These are phyloP conservation scores for Scleropages formosus DNA, from an alignment of 2,797 vertebrate genomes.

Conservation along the genomic window DNA sequence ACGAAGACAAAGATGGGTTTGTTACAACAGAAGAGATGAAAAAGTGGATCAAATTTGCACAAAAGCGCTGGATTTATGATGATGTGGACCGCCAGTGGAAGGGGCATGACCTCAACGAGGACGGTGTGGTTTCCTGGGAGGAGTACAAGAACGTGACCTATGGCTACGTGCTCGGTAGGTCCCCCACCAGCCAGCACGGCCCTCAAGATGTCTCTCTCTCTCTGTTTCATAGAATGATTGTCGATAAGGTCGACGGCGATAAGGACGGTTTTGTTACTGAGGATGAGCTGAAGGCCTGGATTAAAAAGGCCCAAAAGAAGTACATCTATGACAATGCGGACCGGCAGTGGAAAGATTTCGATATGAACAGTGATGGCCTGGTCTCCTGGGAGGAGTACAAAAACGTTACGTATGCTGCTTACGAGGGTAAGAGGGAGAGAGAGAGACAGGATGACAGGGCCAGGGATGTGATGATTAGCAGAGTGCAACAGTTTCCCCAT, in stretches of 20 bases:
- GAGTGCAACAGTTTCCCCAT: neutral
- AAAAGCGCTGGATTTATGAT: conserved; percentile 97
- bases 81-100: conserved; percentile 79
- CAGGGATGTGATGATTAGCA: neutral
- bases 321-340: conserved; percentile 72
- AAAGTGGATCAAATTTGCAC: conserved; percentile 93
- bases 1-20: conserved; percentile 79
- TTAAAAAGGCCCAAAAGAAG: conserved; percentile 75
- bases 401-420: conserved; percentile 78
- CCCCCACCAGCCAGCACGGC: conserved; percentile 70
- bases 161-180: conserved; percentile 59
- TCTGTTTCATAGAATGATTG: conserved; percentile 75
- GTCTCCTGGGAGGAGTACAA: conserved; percentile 84
- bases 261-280: conserved; percentile 75
- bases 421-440: conserved; percentile 73
- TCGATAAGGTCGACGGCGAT: conserved; percentile 76
- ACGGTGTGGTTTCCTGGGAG: conserved; percentile 77
- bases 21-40: conserved; percentile 92
- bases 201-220: conserved; percentile 63
- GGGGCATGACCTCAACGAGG: conserved; percentile 78
- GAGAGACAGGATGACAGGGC: neutral
- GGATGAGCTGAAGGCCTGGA: conserved; percentile 77
- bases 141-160: conserved; percentile 82
- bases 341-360: conserved; percentile 76
- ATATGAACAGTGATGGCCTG: conserved; percentile 67